Conservation (phyloP, 2,888 invertebrate genomes). For the Nomada flava region DNA sequence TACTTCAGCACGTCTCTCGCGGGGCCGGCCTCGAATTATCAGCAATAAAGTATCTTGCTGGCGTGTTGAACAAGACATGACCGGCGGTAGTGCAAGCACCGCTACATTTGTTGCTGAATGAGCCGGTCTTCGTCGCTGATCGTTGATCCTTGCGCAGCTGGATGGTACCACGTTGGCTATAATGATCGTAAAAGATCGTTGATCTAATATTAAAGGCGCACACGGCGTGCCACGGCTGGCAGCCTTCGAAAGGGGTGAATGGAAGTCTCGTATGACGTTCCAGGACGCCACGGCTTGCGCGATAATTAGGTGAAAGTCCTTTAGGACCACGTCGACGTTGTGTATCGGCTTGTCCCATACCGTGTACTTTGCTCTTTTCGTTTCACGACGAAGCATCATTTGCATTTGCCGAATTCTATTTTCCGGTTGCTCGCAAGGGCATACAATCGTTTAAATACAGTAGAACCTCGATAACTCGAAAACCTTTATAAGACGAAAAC, state of each 20-base stretch:
- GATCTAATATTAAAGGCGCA: conserved; percentile 57
- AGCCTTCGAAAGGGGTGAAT: neutral
- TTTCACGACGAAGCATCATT: neutral
- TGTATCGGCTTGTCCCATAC: conserved; percentile 2
- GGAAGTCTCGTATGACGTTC: conserved; percentile 11
- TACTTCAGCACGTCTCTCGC: conserved; percentile 62
- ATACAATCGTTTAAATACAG: too few relatives aligned
- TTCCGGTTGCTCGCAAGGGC: too few relatives aligned
- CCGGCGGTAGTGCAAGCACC: conserved; percentile 68
- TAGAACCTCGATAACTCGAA: too few relatives aligned
- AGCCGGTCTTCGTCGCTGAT: conserved; percentile 53
- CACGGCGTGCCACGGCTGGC: conserved; percentile 4
- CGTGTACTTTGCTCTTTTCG: neutral
- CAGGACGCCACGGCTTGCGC: conserved; percentile 6
- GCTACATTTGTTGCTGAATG: conserved; percentile 68
- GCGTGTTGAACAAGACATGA: conserved; percentile 71
- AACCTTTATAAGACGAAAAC: too few relatives aligned
- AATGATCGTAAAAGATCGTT: conserved; percentile 58
- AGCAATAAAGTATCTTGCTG: conserved; percentile 72
- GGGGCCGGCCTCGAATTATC: conserved; percentile 68
- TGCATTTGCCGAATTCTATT: too few relatives aligned
- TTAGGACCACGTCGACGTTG: neutral
- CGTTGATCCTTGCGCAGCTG: conserved; percentile 55
- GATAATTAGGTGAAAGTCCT: conserved; percentile 46
- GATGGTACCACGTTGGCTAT: conserved; percentile 50